Conservation (phyloP, 2,888 invertebrate genomes). For the Phalera bucephala region DNA sequence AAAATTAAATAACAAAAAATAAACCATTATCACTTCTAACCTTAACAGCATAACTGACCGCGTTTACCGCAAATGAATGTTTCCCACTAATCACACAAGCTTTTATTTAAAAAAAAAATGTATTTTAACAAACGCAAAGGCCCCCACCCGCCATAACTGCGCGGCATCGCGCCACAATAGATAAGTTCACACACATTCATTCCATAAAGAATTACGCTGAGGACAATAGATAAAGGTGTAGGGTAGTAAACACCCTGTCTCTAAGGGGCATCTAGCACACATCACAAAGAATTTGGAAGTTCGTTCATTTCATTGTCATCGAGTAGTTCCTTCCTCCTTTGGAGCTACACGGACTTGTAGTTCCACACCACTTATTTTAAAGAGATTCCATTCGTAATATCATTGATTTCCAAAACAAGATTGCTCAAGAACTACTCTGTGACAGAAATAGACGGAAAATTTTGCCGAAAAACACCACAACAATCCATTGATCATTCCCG, state of each 20-base stretch:
- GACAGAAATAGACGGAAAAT: constrained; percentile 28
- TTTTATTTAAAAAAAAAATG: constrained; percentile 48
- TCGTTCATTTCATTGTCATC: constrained; percentile 25
- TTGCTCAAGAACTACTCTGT: constrained; percentile 2
- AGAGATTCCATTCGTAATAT: constrained; percentile 15
- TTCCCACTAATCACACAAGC: constrained; percentile 80
- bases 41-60: constrained; percentile 67
- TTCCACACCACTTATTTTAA: no score
- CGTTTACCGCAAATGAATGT: constrained; percentile 62
- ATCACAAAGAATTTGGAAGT: constrained; percentile 53
- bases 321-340: constrained; percentile 7
- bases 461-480: constrained; percentile 32
- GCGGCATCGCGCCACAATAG: constrained; percentile 25
- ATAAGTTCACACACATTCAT: constrained; percentile 68
- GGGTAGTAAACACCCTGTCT: constrained; percentile 57
- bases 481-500: constrained; percentile 24
- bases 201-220: constrained; percentile 73
- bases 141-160: constrained; percentile 44
- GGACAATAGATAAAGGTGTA: constrained; percentile 62
- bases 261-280: constrained; percentile 68
- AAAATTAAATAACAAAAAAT: constrained; percentile 59
- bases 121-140: constrained; percentile 33
- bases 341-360: no score
- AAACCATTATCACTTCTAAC: constrained; percentile 56
- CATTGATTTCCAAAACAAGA: neutral